Conservation (phyloP, 1,140 invertebrate genomes). For the Phortica variegata region DNA sequence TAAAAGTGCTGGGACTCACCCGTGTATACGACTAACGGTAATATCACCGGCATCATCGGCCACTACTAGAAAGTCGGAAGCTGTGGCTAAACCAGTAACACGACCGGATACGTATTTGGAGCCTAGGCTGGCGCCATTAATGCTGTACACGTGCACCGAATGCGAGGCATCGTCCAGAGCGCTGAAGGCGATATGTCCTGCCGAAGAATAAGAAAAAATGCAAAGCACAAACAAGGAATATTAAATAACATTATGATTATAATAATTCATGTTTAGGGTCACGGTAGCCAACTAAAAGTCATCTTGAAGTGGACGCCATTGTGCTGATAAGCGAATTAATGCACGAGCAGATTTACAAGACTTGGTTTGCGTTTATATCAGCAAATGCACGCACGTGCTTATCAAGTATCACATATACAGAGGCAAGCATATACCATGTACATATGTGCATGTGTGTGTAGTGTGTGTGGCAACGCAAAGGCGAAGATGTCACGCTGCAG, state of each 20-base stretch:
- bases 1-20: conserved; percentile 48
- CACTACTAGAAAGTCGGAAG: conserved; percentile 60
- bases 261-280: conserved; percentile 12
- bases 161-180: conserved; percentile 56
- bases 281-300: not conserved
- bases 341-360: no score
- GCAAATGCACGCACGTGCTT: no score
- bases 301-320: conserved; percentile 5
- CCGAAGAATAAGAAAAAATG: conserved; percentile 1
- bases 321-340: no score
- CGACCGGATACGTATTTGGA: conserved; percentile 59
- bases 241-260: not conserved
- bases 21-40: conserved; percentile 59
- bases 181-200: conserved; percentile 55
- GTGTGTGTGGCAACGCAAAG: no score
- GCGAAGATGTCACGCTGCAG: no score
- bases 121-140: conserved; percentile 64
- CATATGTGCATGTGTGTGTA: no score
- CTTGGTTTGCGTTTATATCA: no score
- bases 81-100: conserved; percentile 59
- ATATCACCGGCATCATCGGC: conserved; percentile 63
- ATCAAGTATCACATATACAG: no score
- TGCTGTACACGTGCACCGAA: conserved; percentile 63
- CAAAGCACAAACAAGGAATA: not conserved
- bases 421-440: no score